A percentile compares a stretch with the other conserved stretches of the same genome.
These are phyloP conservation scores for Allolobophora icterica DNA, from an alignment of 2,888 invertebrate species.

Conservation along the genomic window DNA sequence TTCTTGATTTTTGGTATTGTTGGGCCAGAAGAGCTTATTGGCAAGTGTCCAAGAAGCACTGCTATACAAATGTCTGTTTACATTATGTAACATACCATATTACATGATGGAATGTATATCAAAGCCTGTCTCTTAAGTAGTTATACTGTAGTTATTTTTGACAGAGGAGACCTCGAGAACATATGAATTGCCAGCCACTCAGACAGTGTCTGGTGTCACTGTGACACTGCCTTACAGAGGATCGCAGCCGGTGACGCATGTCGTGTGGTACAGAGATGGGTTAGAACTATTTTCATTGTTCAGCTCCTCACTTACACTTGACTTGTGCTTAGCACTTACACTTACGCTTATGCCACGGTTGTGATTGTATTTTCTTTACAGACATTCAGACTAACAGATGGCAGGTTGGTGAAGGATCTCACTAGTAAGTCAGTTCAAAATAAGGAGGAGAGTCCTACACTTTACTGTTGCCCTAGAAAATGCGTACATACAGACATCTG, in stretches of 20 bases:
- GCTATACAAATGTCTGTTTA: not conserved
- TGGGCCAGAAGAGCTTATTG: not conserved
- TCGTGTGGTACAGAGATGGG: constrained; percentile 24
- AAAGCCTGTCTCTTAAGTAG: no score
- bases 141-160: not conserved
- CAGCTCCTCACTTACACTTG: constrained; percentile 2
- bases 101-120: not conserved
- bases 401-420: not conserved
- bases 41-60: not conserved
- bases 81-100: not conserved
- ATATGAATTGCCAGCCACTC: constrained; percentile 4
- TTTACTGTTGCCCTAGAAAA: no score
- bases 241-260: not conserved
- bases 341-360: not conserved
- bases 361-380: not conserved
- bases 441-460: no score
- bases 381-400: not conserved
- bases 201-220: not conserved
- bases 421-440: no score
- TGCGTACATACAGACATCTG: no score
- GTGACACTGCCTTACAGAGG: constrained; percentile 15
- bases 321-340: not conserved
- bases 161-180: not conserved
- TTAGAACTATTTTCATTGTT: not conserved
- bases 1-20: not conserved